Evolutionary conservation across 1,140 invertebrate species (phyloP), one percentile per base, ranked within the genome.

Genomic region (Oryzaephilus surinamensis): DNA sequence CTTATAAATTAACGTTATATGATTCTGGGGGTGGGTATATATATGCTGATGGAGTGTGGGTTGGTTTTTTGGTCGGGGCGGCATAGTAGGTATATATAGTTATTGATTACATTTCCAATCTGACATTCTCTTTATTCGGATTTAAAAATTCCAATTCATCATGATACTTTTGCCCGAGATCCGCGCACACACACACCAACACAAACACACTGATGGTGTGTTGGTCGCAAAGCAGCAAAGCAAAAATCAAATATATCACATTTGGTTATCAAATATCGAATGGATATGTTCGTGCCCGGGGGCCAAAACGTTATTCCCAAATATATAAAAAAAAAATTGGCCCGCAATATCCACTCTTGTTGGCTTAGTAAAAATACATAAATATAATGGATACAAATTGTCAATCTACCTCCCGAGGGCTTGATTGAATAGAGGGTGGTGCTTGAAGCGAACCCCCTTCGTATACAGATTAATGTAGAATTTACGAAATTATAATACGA

Each of bases 351-450:
- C 38, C 33, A 44, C 38, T 41, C 38, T 38, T 46, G 29, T 36
- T 41, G 47, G 50, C 52, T 54, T 54, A 52, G 39, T 54, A 55
- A 57, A 57, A 57, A 57, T 57, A 54, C 55, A 54, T 57, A 55
- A 57, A 57, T 54, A 57, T 57, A 57, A 57, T 57, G 55, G 52
- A 57, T 54, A 55, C 55, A 54, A 57, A 55, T 55, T 57, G 55
- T 54, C 55, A 55, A 57, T 55, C 51, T 46, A 37, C 45, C 42
- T 45, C 55, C 55, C 52, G 32, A 39, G 45, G 45, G 54, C 35
- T 52, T 50, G 52, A 53, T 55, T 48, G 45, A 45, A 45, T 41
- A 36, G 32, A 38, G 45, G 38, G 23, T 29, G 36, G 28, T 26
- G 23, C 20, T n/a, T n/a, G n/a, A n/a, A 12, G 24, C 26, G 24